Evolutionary conservation across 2,888 invertebrate genomes (phyloP), one percentile per base, ranked within the genome.

Genomic region (Conomelus anceps): DNA sequence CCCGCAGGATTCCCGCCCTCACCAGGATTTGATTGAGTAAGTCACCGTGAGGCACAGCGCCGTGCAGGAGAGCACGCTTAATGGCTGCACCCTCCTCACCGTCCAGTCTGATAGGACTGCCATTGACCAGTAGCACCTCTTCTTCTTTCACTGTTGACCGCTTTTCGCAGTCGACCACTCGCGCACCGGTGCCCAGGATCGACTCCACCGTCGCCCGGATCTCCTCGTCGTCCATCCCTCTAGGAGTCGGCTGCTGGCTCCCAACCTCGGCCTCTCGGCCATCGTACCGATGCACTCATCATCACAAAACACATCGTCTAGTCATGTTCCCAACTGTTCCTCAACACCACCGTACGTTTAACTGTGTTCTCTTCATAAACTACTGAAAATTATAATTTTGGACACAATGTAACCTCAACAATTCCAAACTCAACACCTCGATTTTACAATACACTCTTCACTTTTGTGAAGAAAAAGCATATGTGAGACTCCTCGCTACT

Each of bases 181-280:
- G 95, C 26, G 95, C 95, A 90, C 96, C 96, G 91, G 96, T 96
- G 90, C 96, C 96, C 91, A 96, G 94, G 91, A 96, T 95, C 91
- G 96, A 95, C 93, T 96, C 96, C 90, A 96, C 96, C 90, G 96
- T 96, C 92, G 96, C 96, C 92, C 96, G 95, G 91, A 96, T 96
- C 93, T 96, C 96, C 92, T 94, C 94, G 93, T 96, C 96, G 93
- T 96, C 96, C 95, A 96, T 95, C 89, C 63, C 63, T n/a, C 63
- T 11, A 26, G 26, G 26, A 7, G 11, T 89, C 34, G 84, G 23
- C 22, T 17, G 41, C 23, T 23, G 84, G n/a, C n/a, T n/a, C 85
- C 85, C 87, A 22, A 13, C 22, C 22, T 29, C 22, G 29, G 22
- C 17, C 26, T n/a, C 34, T 23, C 84, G 86, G 84, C 84, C 86